A percentile compares a stretch with the other conserved stretches of the same genome.
Evolutionary conservation across 2,888 invertebrate species (phyloP).

Genomic region (Cheilosia soror): DNA sequence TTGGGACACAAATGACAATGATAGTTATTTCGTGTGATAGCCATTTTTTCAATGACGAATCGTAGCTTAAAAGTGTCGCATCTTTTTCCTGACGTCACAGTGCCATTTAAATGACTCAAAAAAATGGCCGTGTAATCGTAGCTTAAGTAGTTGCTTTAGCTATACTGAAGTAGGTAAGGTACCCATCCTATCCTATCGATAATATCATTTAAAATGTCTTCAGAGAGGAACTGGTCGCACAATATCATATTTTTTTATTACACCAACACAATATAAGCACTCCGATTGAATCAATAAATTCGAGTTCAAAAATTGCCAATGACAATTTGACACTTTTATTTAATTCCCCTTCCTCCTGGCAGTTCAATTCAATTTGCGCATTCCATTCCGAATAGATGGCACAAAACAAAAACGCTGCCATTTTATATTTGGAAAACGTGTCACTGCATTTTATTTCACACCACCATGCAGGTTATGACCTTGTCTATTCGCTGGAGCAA

Average conservation of each 20-base stretch:
- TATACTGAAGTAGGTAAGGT: too few species aligned
- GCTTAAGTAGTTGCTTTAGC: too few species aligned
- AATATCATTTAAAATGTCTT: too few species aligned
- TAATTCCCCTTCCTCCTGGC: constrained; percentile 27
- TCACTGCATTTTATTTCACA: constrained; percentile 69
- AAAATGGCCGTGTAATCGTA: too few species aligned
- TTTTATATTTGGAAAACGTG: constrained; percentile 68
- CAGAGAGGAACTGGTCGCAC: too few species aligned
- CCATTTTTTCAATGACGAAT: too few species aligned
- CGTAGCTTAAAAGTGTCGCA: too few species aligned
- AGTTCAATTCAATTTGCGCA: constrained; percentile 36
- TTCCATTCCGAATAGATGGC: constrained; percentile 12
- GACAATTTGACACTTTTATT: constrained; percentile 72
- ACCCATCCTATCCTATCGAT: too few species aligned
- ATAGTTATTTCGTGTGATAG: too few species aligned
- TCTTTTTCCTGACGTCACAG: too few species aligned
- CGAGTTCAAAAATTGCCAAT: constrained; percentile 61
- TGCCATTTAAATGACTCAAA: too few species aligned
- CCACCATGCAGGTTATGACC: constrained; percentile 59
- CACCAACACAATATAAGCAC: constrained; percentile 34
- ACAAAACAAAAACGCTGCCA: constrained; percentile 49
- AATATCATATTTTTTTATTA: neutral
- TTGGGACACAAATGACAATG: too few species aligned
- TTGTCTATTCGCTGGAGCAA: constrained; percentile 58
- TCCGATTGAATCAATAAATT: constrained; percentile 71